phyloP scores from a whole-genome alignment of 35 echinoderm and acorn worm species.

The Hemicentrotus pulcherrimus region DNA sequence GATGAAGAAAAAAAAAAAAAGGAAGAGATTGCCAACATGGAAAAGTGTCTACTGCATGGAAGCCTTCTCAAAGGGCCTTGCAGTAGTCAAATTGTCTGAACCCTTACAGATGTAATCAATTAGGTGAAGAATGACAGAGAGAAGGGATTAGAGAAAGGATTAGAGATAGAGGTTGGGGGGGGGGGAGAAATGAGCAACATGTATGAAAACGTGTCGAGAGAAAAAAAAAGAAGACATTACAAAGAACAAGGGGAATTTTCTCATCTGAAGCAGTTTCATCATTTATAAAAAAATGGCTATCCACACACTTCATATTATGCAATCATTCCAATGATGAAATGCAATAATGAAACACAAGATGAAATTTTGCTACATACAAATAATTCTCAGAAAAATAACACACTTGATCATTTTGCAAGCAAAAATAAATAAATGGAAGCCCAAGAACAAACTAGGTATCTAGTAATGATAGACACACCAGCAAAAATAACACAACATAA shows the following conservation, averaged over 20 bases:
- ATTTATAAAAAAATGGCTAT: neutral
- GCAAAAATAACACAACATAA: neutral
- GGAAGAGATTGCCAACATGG: neutral
- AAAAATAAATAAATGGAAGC: conserved; percentile 2
- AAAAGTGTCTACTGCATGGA: neutral
- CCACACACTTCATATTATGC: no score
- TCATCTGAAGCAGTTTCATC: neutral
- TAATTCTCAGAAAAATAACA: conserved; percentile 5
- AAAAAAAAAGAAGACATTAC: neutral
- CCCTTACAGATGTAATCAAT: neutral
- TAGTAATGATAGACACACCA: neutral
- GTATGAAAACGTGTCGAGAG: neutral
- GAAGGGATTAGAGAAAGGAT: neutral
- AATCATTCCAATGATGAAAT: no score
- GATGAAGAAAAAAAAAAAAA: neutral
- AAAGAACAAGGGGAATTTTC: neutral
- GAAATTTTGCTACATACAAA: neutral
- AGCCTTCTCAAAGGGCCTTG: neutral
- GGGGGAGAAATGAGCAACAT: neutral
- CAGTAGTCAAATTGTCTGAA: neutral
- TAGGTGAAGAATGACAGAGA: neutral
- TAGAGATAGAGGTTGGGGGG: neutral
- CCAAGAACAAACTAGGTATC: neutral
- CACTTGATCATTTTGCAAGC: conserved; percentile 11
- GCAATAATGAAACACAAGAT: neutral